Evolutionary conservation across 92 coral and sea anemone species (phyloP), one percentile per base, ranked within the genome.

Genomic region (Epizoanthus fatuus): DNA sequence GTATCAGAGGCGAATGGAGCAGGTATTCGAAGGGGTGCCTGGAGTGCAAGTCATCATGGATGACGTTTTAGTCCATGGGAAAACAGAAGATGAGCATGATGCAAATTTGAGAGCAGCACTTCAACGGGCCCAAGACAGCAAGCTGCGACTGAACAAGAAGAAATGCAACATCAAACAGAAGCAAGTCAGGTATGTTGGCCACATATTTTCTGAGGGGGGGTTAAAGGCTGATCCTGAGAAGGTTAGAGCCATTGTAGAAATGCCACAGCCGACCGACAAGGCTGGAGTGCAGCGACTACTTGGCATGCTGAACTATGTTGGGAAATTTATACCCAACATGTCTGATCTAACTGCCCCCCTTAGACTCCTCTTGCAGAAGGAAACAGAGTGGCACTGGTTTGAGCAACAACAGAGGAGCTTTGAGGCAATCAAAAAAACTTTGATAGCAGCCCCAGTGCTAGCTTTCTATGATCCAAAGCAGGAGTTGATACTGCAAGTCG

Each of bases 221-320:
- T 14, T 55, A 19, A 52, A 63, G 42, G 70, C 52, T 9, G 69
- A 84, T 42, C 59, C 68, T 15, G 65, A 84, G 55, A 81, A 81
- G 45, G 45, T 81, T 7, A 67, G 86, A 12, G 71, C 38, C 14
- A 70, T 78, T 12, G 49, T 52, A 16, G 15, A 40, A 19, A 78
- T 62, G 83, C 59, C 39, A 44, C 25, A 19, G 13, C 73, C 84
- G 42, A 42, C 84, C 10, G 62, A 63, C 73, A 79, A 22, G 32
- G 38, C 15, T 5, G 83, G 35, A 15, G 35, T 78, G 2, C 53
- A 78, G n/a, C 56, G 12, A 58, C 58, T 78, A 4, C 83, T 58
- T 5, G 83, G 71, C 2, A 29, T 78, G 66, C 53, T 78, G n/a
- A 62, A 58, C 10, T 59, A 54, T 17, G 20, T 60, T n/a, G 40